These are phyloP conservation scores for Phaedon cochleariae DNA, from an alignment of 2,888 invertebrate genomes.

Conservation along the genomic window DNA sequence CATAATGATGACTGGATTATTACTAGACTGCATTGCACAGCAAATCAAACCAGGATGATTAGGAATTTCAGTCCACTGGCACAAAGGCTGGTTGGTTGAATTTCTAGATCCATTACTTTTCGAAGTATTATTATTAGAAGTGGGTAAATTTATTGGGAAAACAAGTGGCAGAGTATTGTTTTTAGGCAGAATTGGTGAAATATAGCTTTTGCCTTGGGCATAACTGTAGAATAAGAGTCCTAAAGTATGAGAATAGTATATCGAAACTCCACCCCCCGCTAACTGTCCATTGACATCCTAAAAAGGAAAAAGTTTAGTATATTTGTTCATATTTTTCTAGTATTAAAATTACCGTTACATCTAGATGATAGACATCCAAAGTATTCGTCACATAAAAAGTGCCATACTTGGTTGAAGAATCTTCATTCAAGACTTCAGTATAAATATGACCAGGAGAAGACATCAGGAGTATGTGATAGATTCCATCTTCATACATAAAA, in stretches of 20 bases:
- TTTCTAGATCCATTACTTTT: constrained; percentile 65
- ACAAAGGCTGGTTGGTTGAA: constrained; percentile 78
- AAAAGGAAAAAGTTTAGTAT: constrained; percentile 37
- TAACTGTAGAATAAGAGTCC: constrained; percentile 96
- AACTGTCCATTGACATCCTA: constrained; percentile 84
- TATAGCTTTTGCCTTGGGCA: constrained; percentile 87
- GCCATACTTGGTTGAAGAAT: constrained; percentile 89
- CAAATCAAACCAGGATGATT: constrained; percentile 92
- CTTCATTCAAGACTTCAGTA: constrained; percentile 88
- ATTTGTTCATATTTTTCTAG: too few species aligned
- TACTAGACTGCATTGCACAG: constrained; percentile 87
- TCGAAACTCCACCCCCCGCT: constrained; percentile 93
- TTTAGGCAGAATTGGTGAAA: constrained; percentile 76
- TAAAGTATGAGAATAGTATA: constrained; percentile 94
- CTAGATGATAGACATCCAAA: constrained; percentile 73
- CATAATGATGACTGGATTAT: constrained; percentile 95
- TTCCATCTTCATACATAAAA: constrained; percentile 74
- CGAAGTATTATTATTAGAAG: constrained; percentile 51
- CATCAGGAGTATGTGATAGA: constrained; percentile 88
- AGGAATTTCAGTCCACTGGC: constrained; percentile 95
- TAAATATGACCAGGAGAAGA: constrained; percentile 96
- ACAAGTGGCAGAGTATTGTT: constrained; percentile 60
- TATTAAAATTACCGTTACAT: constrained; percentile 82
- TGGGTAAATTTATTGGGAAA: constrained; percentile 58
- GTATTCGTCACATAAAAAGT: constrained; percentile 97